Evolutionary conservation across 2,888 invertebrate genomes (phyloP).

Genomic region (Zaprionus bogoriensis): DNA sequence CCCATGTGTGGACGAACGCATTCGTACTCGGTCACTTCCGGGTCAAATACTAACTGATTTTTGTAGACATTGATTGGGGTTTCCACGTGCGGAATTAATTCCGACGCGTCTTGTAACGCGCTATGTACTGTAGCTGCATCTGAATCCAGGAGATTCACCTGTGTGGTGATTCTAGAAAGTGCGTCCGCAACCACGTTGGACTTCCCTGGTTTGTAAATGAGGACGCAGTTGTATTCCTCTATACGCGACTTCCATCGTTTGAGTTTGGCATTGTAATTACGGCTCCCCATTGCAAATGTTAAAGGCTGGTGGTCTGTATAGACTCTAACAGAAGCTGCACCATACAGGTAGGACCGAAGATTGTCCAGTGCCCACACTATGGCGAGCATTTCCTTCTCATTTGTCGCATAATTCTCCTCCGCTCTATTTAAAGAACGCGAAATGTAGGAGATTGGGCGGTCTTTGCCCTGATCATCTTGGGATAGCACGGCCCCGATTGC

Average conservation of each 20-base stretch:
- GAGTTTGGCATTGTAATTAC: constrained; percentile 9
- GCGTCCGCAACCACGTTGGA: constrained; percentile 2
- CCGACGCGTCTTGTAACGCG: background rate
- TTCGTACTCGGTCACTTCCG: background rate
- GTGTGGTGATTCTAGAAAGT: constrained; percentile 1
- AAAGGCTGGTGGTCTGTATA: background rate
- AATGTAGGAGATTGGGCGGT: background rate
- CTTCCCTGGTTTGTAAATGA: no score
- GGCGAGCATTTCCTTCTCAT: background rate
- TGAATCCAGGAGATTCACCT: background rate
- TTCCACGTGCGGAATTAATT: constrained; percentile 6
- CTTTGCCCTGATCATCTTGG: background rate
- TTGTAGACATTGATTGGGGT: constrained; percentile 1
- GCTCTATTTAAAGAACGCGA: background rate
- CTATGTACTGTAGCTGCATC: background rate
- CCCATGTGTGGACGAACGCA: background rate
- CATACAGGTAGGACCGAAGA: background rate
- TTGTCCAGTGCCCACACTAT: background rate
- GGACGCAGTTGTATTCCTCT: constrained; percentile 30
- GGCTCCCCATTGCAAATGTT: background rate
- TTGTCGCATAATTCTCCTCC: no score
- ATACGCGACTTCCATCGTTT: constrained; percentile 33
- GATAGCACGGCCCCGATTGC: background rate
- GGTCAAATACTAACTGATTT: constrained; percentile 2
- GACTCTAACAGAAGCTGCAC: background rate